Percentiles rank a stretch among this genome's conserved stretches.
phyloP scores from a whole-genome alignment of 2,797 vertebrate genomes.

The Hemitrygon akajei region DNA sequence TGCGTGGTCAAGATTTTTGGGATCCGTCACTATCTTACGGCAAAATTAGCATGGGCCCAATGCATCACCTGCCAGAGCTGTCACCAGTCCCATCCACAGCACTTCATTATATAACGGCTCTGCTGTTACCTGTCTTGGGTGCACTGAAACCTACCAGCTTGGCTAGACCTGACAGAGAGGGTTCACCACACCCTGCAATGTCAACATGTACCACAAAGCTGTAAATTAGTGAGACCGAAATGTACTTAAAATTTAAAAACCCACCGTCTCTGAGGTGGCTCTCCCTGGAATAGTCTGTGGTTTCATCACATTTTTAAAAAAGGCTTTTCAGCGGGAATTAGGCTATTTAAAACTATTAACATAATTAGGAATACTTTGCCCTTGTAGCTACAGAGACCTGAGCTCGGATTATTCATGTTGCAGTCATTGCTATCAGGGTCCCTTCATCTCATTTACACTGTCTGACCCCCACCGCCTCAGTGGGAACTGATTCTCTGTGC shows the following conservation, averaged over 20 bases:
- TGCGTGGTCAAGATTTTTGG: constrained; percentile 95
- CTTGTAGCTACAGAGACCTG: constrained; percentile 68
- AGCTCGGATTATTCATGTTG: constrained; percentile 81
- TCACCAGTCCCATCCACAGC: constrained; percentile 69
- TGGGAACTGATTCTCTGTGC: constrained; percentile 63
- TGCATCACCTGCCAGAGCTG: constrained; percentile 96
- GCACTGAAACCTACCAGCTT: constrained; percentile 55
- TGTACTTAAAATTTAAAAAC: constrained; percentile 62
- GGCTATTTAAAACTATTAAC: constrained; percentile 92
- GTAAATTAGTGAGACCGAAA: constrained; percentile 69
- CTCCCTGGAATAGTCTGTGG: constrained; percentile 63
- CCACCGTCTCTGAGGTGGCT: constrained; percentile 51
- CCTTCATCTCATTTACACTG: constrained; percentile 74
- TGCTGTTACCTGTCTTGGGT: constrained; percentile 66
- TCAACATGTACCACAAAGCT: constrained; percentile 64
- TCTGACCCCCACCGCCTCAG: constrained; percentile 69
- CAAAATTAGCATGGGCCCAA: constrained; percentile 89
- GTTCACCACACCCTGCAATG: constrained; percentile 74
- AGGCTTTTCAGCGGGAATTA: constrained; percentile 69
- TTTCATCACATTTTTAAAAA: constrained; percentile 52
- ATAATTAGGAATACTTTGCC: constrained; percentile 87
- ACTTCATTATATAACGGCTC: constrained; percentile 79
- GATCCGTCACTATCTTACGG: constrained; percentile 88
- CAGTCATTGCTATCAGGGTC: constrained; percentile 69
- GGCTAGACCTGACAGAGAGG: constrained; percentile 57